phyloP scores from a whole-genome alignment of 1,140 invertebrate species.

The Potamilus streckersoni region DNA sequence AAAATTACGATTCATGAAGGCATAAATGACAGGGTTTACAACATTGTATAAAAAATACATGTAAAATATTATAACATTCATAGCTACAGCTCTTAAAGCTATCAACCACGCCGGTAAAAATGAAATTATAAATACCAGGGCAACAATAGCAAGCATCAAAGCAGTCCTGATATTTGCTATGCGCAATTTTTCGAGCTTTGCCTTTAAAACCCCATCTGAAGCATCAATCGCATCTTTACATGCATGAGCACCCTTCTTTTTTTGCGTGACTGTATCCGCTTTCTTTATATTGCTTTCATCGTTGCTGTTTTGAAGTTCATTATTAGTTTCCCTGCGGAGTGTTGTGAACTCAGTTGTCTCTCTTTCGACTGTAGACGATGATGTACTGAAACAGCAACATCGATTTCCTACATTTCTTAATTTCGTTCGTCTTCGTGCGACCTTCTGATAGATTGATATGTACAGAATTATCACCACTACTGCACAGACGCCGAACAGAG shows the following conservation, averaged over 20 bases:
- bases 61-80: slow-evolving; percentile 60
- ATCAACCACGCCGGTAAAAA: slow-evolving; percentile 62
- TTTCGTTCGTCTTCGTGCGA: slow-evolving; percentile 41
- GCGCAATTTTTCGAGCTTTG: slow-evolving; percentile 47
- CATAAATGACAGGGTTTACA: slow-evolving; percentile 66
- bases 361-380: slow-evolving; percentile 11
- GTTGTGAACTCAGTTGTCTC: slow-evolving; percentile 40
- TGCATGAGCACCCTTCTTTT: slow-evolving; percentile 29
- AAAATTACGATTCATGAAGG: slow-evolving; percentile 66
- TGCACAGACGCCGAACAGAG: slow-evolving; percentile 48
- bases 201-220: slow-evolving; percentile 37
- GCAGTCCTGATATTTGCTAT: slow-evolving; percentile 65
- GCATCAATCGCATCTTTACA: slow-evolving; percentile 36
- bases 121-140: slow-evolving; percentile 59
- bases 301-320: slow-evolving; percentile 2
- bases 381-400: slow-evolving; percentile 37
- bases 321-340: slow-evolving; percentile 29
- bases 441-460: slow-evolving; percentile 54
- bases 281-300: slow-evolving; percentile 20
- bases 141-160: slow-evolving; percentile 62
- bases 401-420: slow-evolving; percentile 27
- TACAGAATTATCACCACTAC: slow-evolving; percentile 56
- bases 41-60: slow-evolving; percentile 67
- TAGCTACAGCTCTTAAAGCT: slow-evolving; percentile 46
- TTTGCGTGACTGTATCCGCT: slow-evolving; percentile 20